A percentile compares a stretch with the other conserved stretches of the same genome.
These are phyloP conservation scores for Anomalospiza imberbis DNA, from an alignment of 2,797 vertebrate species.

Conservation along the genomic window DNA sequence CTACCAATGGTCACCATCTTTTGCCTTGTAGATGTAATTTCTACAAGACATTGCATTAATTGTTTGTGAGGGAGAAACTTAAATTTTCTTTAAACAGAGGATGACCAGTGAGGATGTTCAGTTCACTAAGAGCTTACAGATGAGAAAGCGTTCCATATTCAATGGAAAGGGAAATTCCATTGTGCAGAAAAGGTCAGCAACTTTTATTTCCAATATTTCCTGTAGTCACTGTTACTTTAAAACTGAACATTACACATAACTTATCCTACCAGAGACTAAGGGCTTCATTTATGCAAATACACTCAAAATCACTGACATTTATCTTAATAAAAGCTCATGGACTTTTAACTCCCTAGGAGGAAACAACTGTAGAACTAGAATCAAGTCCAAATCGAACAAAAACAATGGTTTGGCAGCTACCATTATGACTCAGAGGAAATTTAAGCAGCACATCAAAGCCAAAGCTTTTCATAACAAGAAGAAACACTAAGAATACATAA, in stretches of 20 bases:
- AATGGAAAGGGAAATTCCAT: not conserved
- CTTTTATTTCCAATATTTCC: not conserved
- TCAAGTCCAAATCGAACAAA: not conserved
- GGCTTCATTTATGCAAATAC: constrained; percentile 41
- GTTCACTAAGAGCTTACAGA: not conserved
- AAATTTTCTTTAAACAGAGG: not conserved
- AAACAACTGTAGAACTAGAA: not conserved
- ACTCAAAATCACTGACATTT: constrained; percentile 8
- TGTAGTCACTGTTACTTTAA: not conserved
- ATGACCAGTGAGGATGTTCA: not conserved
- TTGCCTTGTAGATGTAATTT: constrained; percentile 3
- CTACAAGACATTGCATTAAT: not conserved
- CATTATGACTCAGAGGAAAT: constrained; percentile 42
- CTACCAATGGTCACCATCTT: not conserved
- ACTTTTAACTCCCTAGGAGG: constrained; percentile 10
- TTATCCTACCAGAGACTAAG: not conserved
- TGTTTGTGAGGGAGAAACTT: not conserved
- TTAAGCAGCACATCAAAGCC: constrained; percentile 33
- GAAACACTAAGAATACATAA: not conserved
- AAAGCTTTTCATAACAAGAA: constrained; percentile 20
- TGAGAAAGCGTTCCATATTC: not conserved
- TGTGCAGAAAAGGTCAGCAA: not conserved
- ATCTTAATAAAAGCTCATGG: constrained; percentile 14
- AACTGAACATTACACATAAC: not conserved
- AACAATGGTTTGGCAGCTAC: constrained; percentile 33